phyloP scores from a whole-genome alignment of 2,888 invertebrate species.

The Caenorhabditis plicata region DNA sequence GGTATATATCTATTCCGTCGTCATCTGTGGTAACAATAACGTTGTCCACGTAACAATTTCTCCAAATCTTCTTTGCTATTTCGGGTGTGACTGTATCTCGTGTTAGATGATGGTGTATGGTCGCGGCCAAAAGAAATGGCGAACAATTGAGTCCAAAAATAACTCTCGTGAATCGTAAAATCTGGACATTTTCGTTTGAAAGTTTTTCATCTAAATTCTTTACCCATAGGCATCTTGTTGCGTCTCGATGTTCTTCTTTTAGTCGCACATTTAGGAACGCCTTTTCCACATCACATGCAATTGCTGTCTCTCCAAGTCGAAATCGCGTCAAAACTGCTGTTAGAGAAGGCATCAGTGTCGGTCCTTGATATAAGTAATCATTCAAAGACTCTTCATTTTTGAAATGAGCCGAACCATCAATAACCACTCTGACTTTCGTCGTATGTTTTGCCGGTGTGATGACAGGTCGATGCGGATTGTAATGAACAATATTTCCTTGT shows the following conservation, averaged over 20 bases:
- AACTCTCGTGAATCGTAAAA: constrained; percentile 24
- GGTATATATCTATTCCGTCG: background rate
- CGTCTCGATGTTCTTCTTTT: constrained; percentile 29
- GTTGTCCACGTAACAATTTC: constrained; percentile 43
- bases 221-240: constrained; percentile 35
- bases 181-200: constrained; percentile 5
- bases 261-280: constrained; percentile 41
- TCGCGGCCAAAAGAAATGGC: constrained; percentile 31
- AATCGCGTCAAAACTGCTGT: constrained; percentile 25
- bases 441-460: constrained; percentile 21
- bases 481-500: constrained; percentile 2
- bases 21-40: constrained; percentile 17
- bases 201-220: background rate
- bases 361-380: constrained; percentile 32
- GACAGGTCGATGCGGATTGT: constrained; percentile 35
- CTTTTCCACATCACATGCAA: constrained; percentile 34
- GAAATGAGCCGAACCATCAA: constrained; percentile 25
- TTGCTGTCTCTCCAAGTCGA: constrained; percentile 2
- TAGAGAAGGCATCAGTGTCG: constrained; percentile 14
- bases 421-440: constrained; percentile 33
- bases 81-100: no score
- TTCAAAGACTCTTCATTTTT: constrained; percentile 22
- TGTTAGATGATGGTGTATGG: constrained; percentile 18
- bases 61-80: constrained; percentile 5
- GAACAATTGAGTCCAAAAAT: constrained; percentile 31